A percentile compares a stretch with the other conserved stretches of the same genome.
Conservation (phyloP, 2,113 vertebrate genomes). For the Passerina amoena region DNA sequence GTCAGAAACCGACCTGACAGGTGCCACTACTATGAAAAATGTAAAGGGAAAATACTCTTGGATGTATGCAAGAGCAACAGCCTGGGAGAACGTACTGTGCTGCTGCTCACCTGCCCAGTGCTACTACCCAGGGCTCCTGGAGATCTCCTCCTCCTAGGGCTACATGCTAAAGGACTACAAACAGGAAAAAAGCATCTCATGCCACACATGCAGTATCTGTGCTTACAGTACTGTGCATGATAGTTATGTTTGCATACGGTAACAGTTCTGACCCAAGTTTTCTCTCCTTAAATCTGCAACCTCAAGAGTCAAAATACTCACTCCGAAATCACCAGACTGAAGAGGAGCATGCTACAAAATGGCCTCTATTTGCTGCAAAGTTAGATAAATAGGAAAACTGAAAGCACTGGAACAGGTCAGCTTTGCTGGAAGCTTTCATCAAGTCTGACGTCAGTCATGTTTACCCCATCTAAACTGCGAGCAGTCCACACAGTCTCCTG, state of each 20-base stretch:
- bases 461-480: not conserved
- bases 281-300: not conserved
- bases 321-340: not conserved
- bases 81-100: not conserved
- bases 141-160: not conserved
- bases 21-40: not conserved
- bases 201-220: not conserved
- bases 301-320: not conserved
- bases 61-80: not conserved
- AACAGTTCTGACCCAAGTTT: not conserved
- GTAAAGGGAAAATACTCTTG: not conserved
- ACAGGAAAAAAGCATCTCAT: not conserved
- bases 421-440: not conserved
- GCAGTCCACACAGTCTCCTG: not conserved
- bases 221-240: not conserved
- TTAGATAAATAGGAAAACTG: not conserved
- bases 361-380: not conserved
- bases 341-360: not conserved
- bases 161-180: not conserved
- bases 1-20: fast-evolving
- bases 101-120: not conserved
- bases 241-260: not conserved
- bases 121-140: not conserved
- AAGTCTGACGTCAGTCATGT: not conserved
- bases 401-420: not conserved